Conservation (phyloP, 1,140 invertebrate species). For the Heliconius congener region DNA sequence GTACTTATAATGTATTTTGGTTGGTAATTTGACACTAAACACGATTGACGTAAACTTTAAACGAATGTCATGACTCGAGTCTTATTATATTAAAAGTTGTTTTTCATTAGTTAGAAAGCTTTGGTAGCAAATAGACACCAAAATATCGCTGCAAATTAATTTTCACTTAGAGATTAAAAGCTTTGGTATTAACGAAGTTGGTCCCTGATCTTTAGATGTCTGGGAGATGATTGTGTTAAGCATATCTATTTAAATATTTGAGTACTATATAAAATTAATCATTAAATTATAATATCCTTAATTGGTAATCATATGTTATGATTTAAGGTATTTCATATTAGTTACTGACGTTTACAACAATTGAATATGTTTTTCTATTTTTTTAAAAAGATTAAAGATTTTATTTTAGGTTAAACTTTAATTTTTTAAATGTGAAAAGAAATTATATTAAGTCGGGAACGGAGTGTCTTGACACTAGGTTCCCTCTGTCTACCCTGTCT, state of each 20-base stretch:
- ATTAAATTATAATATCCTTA: not conserved
- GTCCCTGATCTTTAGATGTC: constrained; percentile 9
- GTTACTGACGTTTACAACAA: too few species aligned
- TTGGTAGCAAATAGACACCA: constrained; percentile 29
- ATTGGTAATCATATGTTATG: too few species aligned
- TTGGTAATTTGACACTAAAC: constrained; percentile 75
- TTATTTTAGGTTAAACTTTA: too few species aligned
- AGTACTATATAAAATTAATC: not conserved
- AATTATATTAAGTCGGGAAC: too few species aligned
- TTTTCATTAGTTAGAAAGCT: constrained; percentile 40
- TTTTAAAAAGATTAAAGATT: too few species aligned
- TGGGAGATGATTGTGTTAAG: not conserved
- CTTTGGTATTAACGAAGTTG: constrained; percentile 37
- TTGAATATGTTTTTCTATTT: too few species aligned
- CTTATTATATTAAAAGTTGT: constrained; percentile 42
- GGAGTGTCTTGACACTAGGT: too few species aligned
- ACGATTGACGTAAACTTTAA: constrained; percentile 46
- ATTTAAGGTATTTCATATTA: too few species aligned
- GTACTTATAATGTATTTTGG: constrained; percentile 68
- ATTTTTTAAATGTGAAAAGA: too few species aligned
- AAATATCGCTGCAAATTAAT: constrained; percentile 36
- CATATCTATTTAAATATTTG: not conserved
- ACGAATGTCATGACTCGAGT: constrained; percentile 40
- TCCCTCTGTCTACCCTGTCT: too few species aligned
- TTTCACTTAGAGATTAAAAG: constrained; percentile 33